phyloP scores from a whole-genome alignment of 2,113 vertebrate genomes.

The Dascyllus trimaculatus region DNA sequence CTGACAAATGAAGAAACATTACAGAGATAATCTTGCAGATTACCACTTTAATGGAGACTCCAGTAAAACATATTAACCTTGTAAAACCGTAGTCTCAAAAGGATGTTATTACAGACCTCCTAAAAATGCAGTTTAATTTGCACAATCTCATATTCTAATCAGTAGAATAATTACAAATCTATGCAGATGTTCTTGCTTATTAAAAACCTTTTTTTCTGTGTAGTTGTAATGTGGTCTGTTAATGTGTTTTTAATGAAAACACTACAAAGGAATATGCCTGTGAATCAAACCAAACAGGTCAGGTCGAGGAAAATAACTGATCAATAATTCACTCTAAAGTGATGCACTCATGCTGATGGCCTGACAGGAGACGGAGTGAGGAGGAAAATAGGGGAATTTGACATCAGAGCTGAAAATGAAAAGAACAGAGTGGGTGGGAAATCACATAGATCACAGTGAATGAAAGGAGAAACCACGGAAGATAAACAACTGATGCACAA shows the following conservation, averaged over 20 bases:
- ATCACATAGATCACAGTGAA: conserved; percentile 42
- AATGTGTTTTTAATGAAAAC: not conserved
- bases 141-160: conserved; percentile 28
- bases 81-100: conserved; percentile 2
- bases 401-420: conserved; percentile 18
- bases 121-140: conserved; percentile 29
- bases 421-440: conserved; percentile 20
- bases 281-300: conserved; percentile 15
- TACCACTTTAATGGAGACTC: conserved; percentile 19
- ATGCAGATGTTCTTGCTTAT: conserved; percentile 1
- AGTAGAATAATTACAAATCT: conserved; percentile 24
- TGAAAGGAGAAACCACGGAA: conserved; percentile 35
- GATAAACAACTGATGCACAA: conserved; percentile 37
- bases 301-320: conserved; percentile 16
- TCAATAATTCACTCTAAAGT: conserved; percentile 48
- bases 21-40: conserved; percentile 23
- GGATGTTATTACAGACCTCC: conserved; percentile 12
- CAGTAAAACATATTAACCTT: conserved; percentile 27
- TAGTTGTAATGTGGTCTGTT: not conserved
- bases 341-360: conserved; percentile 12
- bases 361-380: conserved; percentile 4
- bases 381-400: conserved; percentile 35
- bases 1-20: conserved; percentile 29
- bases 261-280: not conserved
- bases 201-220: not conserved